Evolutionary conservation across 37 sponge, comb jelly and placozoan genomes (phyloP), one percentile per base, ranked within the genome.

Genomic region (Aplysina aerophoba): DNA sequence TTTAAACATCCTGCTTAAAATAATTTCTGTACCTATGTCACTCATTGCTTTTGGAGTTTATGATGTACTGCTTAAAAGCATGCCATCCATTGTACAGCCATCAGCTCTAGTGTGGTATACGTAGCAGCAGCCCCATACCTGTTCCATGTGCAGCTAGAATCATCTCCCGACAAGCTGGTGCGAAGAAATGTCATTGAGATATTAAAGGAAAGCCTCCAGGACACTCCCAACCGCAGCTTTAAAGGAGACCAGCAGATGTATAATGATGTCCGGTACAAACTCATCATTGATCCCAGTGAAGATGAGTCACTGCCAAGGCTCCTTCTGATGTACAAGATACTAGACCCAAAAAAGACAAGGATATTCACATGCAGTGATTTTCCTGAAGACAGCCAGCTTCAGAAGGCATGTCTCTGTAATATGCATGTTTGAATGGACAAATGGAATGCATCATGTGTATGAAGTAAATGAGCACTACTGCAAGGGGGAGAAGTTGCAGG

Each of bases 171-270:
- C 16, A 28, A 87, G 13, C 84, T 93, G 30, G 11, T 19, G 16
- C 37, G 60, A 24, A 73, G 89, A 17, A 93, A 57, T 60, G 88
- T 90, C 57, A 78, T 92, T 24, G 88, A 88, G 13, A 85, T 95
- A 8, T 79, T 95, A 67, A 15, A 59, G 14, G 84, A 80, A 41
- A 95, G 93, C 44, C 59, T 95, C 12, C 4, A 20, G 1, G 93
- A 93, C 79, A 67, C 83, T 4, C 87, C 93, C 50, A 44, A 44
- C 50, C 40, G 44, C 69, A n/a, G 21, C 5, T 5, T 41, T 5
- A 22, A 41, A 0, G 84, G 64, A 39, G 85, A 37, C 31, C 40
- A 38, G 21, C 34, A 71, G 24, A 60, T 55, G 34, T 30, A 71
- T 21, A 34, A 19, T 69, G 89, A 83, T 35, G 78, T 74, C 21